These are phyloP conservation scores for Panthera tigris DNA, from an alignment of 2,113 vertebrate genomes.

Conservation along the genomic window DNA sequence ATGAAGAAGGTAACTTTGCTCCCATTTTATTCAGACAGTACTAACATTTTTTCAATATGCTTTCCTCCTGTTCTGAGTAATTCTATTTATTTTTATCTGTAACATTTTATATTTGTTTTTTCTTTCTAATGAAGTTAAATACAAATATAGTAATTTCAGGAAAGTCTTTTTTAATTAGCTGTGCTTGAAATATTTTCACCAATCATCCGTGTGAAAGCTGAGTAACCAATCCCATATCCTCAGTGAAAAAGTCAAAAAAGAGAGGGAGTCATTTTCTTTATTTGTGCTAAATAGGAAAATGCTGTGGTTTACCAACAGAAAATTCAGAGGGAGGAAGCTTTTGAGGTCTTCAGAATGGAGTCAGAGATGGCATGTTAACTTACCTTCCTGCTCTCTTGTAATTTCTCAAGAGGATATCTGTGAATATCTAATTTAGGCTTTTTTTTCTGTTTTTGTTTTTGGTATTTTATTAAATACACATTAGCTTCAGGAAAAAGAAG, in stretches of 20 bases:
- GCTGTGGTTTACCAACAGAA: background rate
- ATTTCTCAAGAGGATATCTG: background rate
- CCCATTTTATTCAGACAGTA: background rate
- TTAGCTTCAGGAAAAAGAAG: background rate
- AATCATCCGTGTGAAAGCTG: background rate
- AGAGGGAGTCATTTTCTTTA: background rate
- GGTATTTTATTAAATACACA: background rate
- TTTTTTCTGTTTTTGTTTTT: background rate
- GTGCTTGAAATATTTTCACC: background rate
- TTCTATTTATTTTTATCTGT: conserved; percentile 18
- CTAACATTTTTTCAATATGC: background rate
- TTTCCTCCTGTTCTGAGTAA: background rate
- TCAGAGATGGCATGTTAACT: background rate
- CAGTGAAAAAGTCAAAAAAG: background rate
- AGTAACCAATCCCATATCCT: background rate
- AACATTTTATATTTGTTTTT: conserved; percentile 29
- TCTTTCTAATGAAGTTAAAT: conserved; percentile 37
- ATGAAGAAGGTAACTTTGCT: background rate
- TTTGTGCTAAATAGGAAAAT: background rate
- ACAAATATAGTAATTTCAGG: background rate
- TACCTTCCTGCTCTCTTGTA: background rate
- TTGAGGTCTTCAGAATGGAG: background rate
- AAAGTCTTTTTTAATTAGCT: background rate
- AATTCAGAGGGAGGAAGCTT: background rate
- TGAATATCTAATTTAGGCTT: background rate